Evolutionary conservation across 2,888 invertebrate species (phyloP).

Genomic region (Heteromurus nitidus): DNA sequence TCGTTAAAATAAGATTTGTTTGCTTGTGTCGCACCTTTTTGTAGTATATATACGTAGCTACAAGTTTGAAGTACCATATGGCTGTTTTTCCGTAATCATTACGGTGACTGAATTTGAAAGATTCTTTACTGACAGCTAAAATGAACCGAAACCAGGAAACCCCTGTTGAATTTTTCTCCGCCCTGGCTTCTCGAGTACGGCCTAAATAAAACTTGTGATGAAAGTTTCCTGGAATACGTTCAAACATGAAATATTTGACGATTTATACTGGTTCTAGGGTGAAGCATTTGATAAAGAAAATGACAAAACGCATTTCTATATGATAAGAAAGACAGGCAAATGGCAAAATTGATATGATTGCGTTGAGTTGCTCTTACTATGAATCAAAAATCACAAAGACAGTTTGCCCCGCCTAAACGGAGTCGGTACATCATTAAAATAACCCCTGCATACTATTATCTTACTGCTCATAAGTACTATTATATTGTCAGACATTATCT

Average conservation of each 20-base stretch:
- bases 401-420: neutral
- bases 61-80: neutral
- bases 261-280: neutral
- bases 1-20: neutral
- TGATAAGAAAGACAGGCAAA: no score
- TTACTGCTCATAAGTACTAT: no score
- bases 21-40: constrained; percentile 17
- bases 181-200: no score
- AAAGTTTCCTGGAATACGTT: neutral
- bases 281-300: neutral
- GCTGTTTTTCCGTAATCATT: neutral
- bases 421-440: neutral
- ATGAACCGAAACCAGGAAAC: constrained; percentile 2
- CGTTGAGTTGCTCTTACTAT: neutral
- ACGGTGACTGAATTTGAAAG: neutral
- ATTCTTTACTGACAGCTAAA: constrained; percentile 9
- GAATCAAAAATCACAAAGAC: neutral
- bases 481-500: no score
- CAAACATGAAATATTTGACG: neutral
- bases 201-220: neutral
- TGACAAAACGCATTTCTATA: neutral
- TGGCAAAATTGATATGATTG: no score
- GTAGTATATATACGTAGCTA: constrained; percentile 21
- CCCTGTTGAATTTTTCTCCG: neutral
- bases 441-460: neutral